Base-by-base conservation (phyloP, 2,113 vertebrate species). In the Dicaeum eximium region DNA sequence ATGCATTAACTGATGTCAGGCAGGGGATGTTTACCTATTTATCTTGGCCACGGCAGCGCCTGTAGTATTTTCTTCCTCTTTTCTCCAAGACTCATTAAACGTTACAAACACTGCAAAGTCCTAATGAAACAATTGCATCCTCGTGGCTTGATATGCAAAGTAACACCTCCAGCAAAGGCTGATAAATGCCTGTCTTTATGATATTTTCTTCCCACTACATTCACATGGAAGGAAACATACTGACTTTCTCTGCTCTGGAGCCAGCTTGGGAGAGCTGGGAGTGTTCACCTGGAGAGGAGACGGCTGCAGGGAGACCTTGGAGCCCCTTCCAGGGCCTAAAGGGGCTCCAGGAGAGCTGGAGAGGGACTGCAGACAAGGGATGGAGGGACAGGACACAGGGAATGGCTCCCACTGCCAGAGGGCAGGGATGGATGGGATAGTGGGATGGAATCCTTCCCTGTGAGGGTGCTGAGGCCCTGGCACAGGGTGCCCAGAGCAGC, bases 1-100 rank as follows among this genome's bases (percentile, higher is more conserved):
- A 96, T 97, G 80, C 71, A 96, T 97, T 93, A 83, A 50, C 86
- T 83, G 73, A 45, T 38, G 91, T 88, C 97, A 94, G 92, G 57
- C 72, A 20, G 8, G 23, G 93, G 81, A 66, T 79, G 74, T 95
- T 95, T 70, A 73, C 91, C 95, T 92, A 78, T 97, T 91, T 64
- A 28, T 97, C 95, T 97, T 82, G 40, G 64, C 91, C 22, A 48
- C 1, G 2, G 92, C 42, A 2, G 74, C 11, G 91, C 96, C 95
- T 3, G 9, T 67, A 53, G 92, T 65, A 64, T 38, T 85, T 86
- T 72, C 69, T 35, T 15, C 16, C 51, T 70, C 82, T 64, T 22
- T 82, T 94, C 92, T 65, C 73, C 47, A 9, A 56, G 89, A 81
- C 61, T 94, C 40, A 67, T 94, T 96, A 62, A 83, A 58, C 0